These are phyloP conservation scores for Dermatemys mawii DNA, from an alignment of 2,113 vertebrate species.

Conservation along the genomic window DNA sequence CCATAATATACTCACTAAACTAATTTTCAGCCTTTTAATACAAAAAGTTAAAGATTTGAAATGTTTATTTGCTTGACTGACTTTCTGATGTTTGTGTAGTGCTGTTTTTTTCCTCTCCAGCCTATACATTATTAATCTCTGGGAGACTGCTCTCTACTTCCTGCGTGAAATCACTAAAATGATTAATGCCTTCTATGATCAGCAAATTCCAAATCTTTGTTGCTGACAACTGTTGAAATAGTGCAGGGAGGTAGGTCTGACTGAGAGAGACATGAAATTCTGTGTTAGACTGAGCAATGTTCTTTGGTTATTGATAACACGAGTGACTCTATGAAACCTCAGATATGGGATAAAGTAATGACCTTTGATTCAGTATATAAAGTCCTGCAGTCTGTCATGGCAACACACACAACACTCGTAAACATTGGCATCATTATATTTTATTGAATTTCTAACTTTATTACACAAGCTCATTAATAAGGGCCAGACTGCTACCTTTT, in stretches of 20 bases:
- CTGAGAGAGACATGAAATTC: neutral
- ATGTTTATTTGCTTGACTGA: neutral
- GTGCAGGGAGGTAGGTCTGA: neutral
- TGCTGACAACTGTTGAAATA: slow-evolving; percentile 11
- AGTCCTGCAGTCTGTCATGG: slow-evolving; percentile 3
- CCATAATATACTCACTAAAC: neutral
- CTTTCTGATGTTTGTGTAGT: neutral
- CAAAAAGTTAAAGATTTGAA: neutral
- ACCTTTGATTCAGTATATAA: neutral
- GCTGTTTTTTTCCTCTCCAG: neutral
- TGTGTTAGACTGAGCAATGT: neutral
- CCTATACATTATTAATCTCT: neutral
- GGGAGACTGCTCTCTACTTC: neutral
- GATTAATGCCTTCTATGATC: neutral
- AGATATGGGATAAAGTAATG: neutral
- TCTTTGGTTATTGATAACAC: slow-evolving; percentile 32
- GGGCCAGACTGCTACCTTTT: neutral
- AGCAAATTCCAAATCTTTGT: neutral
- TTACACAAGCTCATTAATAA: neutral
- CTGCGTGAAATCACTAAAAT: neutral
- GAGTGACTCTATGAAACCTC: neutral
- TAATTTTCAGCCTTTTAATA: neutral
- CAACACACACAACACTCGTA: slow-evolving; percentile 4
- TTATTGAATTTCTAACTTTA: neutral
- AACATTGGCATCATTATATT: neutral